phyloP scores from a whole-genome alignment of 1,140 invertebrate species.

The Coelopa frigida region DNA sequence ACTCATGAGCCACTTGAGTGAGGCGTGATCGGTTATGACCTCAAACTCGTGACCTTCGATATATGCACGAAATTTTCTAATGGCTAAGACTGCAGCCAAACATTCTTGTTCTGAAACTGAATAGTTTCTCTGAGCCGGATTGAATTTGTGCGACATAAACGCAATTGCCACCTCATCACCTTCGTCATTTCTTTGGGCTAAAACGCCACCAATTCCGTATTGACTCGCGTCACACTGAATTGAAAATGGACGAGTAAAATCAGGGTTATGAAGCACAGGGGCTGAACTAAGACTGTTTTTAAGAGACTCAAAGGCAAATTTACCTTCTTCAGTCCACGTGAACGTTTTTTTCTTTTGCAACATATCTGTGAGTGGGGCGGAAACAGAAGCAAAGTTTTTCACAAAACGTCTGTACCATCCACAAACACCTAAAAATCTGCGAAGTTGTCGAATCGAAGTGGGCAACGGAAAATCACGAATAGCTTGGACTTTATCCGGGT shows the following conservation, averaged over 20 bases:
- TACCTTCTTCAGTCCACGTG: neutral
- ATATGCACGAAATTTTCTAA: slow-evolving; percentile 6
- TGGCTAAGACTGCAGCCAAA: slow-evolving; percentile 2
- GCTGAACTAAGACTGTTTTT: slow-evolving; percentile 14
- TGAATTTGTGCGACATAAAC: slow-evolving; percentile 9
- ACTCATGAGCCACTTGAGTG: slow-evolving; percentile 6
- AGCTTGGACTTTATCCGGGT: slow-evolving; percentile 28
- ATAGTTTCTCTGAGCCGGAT: slow-evolving; percentile 9
- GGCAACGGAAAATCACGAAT: slow-evolving; percentile 10
- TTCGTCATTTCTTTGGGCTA: slow-evolving; percentile 14
- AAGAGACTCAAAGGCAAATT: neutral
- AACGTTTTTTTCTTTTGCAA: neutral
- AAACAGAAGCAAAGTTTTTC: slow-evolving; percentile 25
- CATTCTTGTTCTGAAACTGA: slow-evolving; percentile 8
- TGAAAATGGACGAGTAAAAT: slow-evolving; percentile 16
- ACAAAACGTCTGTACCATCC: slow-evolving; percentile 41
- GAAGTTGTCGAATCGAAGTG: slow-evolving; percentile 30
- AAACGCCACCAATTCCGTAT: slow-evolving; percentile 15
- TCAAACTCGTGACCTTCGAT: slow-evolving; percentile 5
- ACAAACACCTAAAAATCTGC: slow-evolving; percentile 45
- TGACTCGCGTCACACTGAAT: slow-evolving; percentile 14
- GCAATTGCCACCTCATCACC: slow-evolving; percentile 13
- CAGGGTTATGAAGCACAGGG: slow-evolving; percentile 26
- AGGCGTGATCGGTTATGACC: slow-evolving; percentile 6
- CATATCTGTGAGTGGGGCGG: slow-evolving; percentile 22